Percentiles rank a stretch among this genome's conserved stretches.
Conservation (phyloP, 2,113 vertebrate species). For the Puma concolor region DNA sequence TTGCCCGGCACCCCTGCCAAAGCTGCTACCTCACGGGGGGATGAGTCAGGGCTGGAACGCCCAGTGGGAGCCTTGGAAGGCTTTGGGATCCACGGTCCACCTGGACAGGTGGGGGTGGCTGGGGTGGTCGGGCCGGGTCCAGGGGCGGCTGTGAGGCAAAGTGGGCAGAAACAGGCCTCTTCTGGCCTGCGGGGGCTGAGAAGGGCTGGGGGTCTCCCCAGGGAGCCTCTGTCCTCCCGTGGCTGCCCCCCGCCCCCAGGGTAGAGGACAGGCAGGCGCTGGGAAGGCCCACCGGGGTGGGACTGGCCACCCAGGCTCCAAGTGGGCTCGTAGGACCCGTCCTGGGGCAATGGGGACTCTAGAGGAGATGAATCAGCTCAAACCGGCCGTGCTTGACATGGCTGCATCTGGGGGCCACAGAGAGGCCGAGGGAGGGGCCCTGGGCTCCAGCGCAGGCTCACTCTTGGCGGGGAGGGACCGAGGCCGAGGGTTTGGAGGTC, state of each 20-base stretch:
- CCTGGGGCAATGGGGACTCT: not conserved
- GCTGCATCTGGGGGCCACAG: not conserved
- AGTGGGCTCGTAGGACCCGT: not conserved
- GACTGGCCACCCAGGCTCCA: not conserved
- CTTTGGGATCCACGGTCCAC: not conserved
- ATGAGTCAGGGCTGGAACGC: slow-evolving; percentile 56
- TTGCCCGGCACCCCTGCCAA: not conserved
- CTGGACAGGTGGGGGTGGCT: not conserved
- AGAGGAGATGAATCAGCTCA: not conserved
- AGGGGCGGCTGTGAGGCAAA: not conserved
- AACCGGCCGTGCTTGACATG: not conserved
- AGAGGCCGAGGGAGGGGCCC: not conserved
- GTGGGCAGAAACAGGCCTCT: not conserved
- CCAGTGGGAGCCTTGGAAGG: not conserved
- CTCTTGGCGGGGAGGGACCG: not conserved
- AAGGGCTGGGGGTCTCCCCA: not conserved
- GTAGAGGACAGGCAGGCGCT: not conserved
- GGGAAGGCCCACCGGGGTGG: not conserved
- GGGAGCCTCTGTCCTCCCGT: not conserved
- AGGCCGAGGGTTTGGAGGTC: not conserved
- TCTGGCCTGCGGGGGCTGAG: not conserved
- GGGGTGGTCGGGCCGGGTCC: too few species aligned
- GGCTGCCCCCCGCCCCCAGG: not conserved
- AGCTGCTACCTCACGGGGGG: not conserved
- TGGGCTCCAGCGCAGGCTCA: not conserved